Evolutionary conservation across 2,113 vertebrate species (phyloP).

Genomic region (Progne subis): DNA sequence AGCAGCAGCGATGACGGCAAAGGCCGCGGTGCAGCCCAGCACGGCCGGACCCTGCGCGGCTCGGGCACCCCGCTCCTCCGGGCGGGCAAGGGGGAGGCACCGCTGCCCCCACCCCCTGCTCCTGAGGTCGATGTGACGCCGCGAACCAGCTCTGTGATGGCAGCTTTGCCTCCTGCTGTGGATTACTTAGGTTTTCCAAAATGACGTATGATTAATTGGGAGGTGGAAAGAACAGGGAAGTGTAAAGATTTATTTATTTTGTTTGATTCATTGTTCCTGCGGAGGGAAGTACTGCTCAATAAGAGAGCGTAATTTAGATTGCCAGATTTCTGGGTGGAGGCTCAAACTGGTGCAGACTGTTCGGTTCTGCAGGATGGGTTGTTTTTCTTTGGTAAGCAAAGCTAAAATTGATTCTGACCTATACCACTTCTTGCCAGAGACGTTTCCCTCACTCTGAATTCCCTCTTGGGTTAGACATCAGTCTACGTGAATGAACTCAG

Average conservation of each 20-base stretch:
- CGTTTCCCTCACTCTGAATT: neutral
- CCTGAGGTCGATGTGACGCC: neutral
- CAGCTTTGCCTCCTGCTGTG: constrained; percentile 23
- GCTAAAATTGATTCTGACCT: neutral
- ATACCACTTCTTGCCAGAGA: neutral
- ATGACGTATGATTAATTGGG: constrained; percentile 39
- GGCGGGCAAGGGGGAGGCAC: fast-evolving
- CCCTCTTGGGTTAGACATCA: neutral
- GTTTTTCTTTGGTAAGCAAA: neutral
- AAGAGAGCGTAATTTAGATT: constrained; percentile 45
- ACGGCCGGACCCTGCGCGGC: fast-evolving
- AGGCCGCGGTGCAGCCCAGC: neutral
- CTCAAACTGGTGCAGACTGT: constrained; percentile 17
- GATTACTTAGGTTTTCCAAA: constrained; percentile 8
- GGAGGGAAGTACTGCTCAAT: constrained; percentile 61
- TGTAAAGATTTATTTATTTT: constrained; percentile 66
- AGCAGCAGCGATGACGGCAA: neutral
- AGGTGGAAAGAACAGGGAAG: constrained; percentile 65
- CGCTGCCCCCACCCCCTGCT: fast-evolving
- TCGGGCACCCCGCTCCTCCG: neutral
- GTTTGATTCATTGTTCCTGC: constrained; percentile 60
- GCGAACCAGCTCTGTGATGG: fast-evolving
- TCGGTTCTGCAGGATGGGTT: neutral
- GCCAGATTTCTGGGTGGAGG: constrained; percentile 62
- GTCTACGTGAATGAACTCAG: neutral